phyloP scores from a whole-genome alignment of 92 coral and sea anemone species.

The Isaurus tuberculatus region DNA sequence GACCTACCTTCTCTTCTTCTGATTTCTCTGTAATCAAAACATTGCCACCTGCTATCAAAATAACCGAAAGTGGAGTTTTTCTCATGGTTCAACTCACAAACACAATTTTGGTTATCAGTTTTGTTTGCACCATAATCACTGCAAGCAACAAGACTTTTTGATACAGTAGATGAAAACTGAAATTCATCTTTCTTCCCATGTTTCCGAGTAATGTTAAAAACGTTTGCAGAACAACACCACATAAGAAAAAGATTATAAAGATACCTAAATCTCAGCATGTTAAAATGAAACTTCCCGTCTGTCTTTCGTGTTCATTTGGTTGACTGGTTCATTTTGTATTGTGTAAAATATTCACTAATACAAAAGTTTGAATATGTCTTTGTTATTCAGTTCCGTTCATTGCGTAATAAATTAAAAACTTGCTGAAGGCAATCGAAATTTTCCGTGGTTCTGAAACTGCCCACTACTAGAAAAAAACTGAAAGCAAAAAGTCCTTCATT shows the following conservation, averaged over 20 bases:
- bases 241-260: background rate
- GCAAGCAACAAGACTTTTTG: background rate
- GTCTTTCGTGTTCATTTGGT: background rate
- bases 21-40: conserved; percentile 22
- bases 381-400: background rate
- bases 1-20: background rate
- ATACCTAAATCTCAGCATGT: background rate
- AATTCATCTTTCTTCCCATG: background rate
- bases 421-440: background rate
- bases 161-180: background rate
- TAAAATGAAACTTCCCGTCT: too few species aligned
- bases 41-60: conserved; percentile 22
- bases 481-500: too few species aligned
- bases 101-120: background rate
- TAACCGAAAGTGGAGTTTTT: conserved; percentile 3
- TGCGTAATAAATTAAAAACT: background rate
- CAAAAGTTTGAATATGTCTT: background rate
- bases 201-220: background rate
- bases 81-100: background rate
- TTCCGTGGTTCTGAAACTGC: too few species aligned
- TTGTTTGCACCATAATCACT: background rate
- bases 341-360: background rate
- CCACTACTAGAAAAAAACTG: too few species aligned
- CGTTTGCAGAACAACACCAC: background rate
- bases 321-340: background rate